phyloP scores from a whole-genome alignment of 2,888 invertebrate species.

The Drosophila setosimentum region DNA sequence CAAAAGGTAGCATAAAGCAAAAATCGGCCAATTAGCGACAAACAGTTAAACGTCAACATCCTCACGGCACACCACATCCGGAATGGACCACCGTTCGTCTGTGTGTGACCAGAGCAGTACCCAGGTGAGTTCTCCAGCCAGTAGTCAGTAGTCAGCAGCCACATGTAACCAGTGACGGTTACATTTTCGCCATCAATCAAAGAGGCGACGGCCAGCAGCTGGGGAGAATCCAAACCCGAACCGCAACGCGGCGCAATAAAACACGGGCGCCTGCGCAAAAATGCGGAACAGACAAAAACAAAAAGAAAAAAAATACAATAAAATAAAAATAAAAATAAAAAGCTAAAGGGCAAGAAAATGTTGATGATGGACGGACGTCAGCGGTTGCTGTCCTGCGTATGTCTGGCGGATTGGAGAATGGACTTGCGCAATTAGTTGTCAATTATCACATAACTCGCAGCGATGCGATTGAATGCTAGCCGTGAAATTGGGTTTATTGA shows the following conservation, averaged over 20 bases:
- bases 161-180: slow-evolving; percentile 76
- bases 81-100: slow-evolving; percentile 51
- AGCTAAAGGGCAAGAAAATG: slow-evolving; percentile 29
- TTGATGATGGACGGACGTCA: slow-evolving; percentile 35
- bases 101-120: slow-evolving; percentile 17
- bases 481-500: slow-evolving; percentile 78
- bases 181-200: slow-evolving; percentile 76
- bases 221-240: slow-evolving; percentile 23
- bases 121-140: slow-evolving; percentile 24
- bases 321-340: not conserved
- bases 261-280: slow-evolving; percentile 64
- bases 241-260: slow-evolving; percentile 7
- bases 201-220: slow-evolving; percentile 38
- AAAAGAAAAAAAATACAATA: not conserved
- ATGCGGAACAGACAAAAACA: slow-evolving; percentile 65
- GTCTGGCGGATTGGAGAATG: slow-evolving; percentile 33
- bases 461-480: slow-evolving; percentile 32
- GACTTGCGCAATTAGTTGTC: slow-evolving; percentile 66
- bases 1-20: slow-evolving; percentile 59
- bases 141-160: slow-evolving; percentile 8
- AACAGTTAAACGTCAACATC: slow-evolving; percentile 79
- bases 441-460: slow-evolving; percentile 64
- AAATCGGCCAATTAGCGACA: slow-evolving; percentile 77
- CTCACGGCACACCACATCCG: slow-evolving; percentile 77
- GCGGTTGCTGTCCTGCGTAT: slow-evolving; percentile 45